phyloP scores from a whole-genome alignment of 2,113 vertebrate genomes.

The Pica pica region DNA sequence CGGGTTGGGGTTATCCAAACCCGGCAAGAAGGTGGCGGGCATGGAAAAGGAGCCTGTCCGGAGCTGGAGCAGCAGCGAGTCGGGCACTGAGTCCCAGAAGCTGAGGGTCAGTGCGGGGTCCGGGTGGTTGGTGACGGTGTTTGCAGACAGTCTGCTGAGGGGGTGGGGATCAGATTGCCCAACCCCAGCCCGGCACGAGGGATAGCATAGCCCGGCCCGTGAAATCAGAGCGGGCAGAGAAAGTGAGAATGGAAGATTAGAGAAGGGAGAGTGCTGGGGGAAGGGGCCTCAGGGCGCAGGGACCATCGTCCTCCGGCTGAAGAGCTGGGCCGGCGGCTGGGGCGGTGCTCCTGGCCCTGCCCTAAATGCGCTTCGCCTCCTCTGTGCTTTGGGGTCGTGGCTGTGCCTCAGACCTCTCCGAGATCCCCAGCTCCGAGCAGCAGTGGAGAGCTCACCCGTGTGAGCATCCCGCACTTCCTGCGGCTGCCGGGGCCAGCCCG shows the following conservation, averaged over 20 bases:
- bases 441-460: accelerated
- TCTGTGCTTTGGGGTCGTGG: neutral
- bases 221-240: constrained; percentile 25
- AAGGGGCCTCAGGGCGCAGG: accelerated
- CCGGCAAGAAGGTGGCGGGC: neutral
- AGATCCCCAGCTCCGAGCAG: accelerated
- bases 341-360: neutral
- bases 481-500: accelerated
- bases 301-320: accelerated
- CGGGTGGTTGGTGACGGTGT: neutral
- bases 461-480: accelerated
- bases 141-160: neutral
- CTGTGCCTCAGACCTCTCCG: accelerated
- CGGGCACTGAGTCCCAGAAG: neutral
- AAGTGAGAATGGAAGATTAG: neutral
- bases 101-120: neutral
- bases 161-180: constrained; percentile 52
- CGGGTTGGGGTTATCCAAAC: neutral
- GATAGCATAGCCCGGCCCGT: neutral
- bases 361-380: neutral
- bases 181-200: neutral
- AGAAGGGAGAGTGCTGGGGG: neutral
- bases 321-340: neutral
- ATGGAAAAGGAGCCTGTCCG: neutral
- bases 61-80: neutral